Evolutionary conservation across 1,140 invertebrate genomes (phyloP), one percentile per base, ranked within the genome.

Genomic region (Bradynema listronoti): DNA sequence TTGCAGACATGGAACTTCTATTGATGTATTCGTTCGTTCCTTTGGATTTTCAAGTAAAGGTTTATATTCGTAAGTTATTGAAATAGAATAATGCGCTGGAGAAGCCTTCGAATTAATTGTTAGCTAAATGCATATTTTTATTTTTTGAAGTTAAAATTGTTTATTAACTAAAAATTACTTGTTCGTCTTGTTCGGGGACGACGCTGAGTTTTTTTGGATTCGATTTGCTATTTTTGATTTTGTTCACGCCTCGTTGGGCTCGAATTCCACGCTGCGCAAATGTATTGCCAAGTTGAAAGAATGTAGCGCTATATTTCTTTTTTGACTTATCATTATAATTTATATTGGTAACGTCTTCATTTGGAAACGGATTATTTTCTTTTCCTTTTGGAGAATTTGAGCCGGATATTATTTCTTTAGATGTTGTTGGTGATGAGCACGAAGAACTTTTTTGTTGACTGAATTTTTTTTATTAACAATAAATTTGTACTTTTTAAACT

Each of bases 131-230:
- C 11, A 39, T 39, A 39, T 11, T 39, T 11, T 11, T 39, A 11
- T 39, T 39, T n/a, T n/a, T n/a, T n/a, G n/a, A n/a, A 19, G 19
- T 39, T 39, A 39, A 11, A 11, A 11, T 39, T 19, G 11, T 19
- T 11, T 39, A 39, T 11, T 11, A 11, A 39, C 19, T 11, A 39
- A 39, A 11, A 39, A 11, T 53, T 53, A 58, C 56, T 33, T 61
- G 53, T 57, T 61, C 58, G 36, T 61, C 61, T 45, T 56, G 46
- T 42, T 63, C 61, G 1, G 61, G 61, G 16, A 63, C 61, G 19
- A 63, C 61, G 16, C 33, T 43, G 25, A 63, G 34, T 36, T 63
- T 63, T 41, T 63, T 63, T 25, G 46, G 36, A 34, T 63, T 66
- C 4, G 36, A 25, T 14, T 32, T 27, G 19, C 56, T n/a, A n/a